Conservation (phyloP, 1,140 invertebrate genomes). For the Trichogramma pretiosum region DNA sequence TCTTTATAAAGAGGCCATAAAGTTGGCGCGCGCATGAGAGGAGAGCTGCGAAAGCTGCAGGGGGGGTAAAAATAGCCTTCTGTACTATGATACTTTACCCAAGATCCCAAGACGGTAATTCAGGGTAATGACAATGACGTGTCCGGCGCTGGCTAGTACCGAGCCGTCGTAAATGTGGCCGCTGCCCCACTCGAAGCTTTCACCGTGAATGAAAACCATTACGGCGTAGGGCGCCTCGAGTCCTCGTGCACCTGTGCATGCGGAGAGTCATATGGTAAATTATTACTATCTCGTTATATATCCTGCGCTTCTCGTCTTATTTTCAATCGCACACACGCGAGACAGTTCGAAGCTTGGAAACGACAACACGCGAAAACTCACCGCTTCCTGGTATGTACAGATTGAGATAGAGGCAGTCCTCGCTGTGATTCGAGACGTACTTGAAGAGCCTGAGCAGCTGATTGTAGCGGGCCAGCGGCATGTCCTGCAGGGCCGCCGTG, state of each 20-base stretch:
- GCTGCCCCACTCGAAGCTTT: constrained; percentile 77
- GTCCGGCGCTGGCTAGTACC: constrained; percentile 76
- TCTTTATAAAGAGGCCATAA: too few species aligned
- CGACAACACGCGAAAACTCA: too few species aligned
- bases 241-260: constrained; percentile 55
- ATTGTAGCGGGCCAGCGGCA: constrained; percentile 61
- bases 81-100: constrained; percentile 52
- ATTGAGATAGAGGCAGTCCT: constrained; percentile 85
- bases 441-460: constrained; percentile 57
- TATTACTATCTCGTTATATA: background rate
- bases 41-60: background rate
- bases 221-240: constrained; percentile 70
- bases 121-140: constrained; percentile 81
- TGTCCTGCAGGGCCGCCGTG: constrained; percentile 56
- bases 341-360: background rate
- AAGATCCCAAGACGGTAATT: constrained; percentile 83
- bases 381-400: constrained; percentile 78
- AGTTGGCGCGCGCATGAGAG: too few species aligned
- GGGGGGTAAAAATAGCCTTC: background rate
- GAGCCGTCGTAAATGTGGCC: constrained; percentile 80
- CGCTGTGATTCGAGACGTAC: constrained; percentile 68
- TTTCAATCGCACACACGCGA: too few species aligned
- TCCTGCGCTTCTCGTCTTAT: background rate
- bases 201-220: constrained; percentile 75
- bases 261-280: background rate